phyloP scores from a whole-genome alignment of 2,113 vertebrate genomes.

The Natator depressus region DNA sequence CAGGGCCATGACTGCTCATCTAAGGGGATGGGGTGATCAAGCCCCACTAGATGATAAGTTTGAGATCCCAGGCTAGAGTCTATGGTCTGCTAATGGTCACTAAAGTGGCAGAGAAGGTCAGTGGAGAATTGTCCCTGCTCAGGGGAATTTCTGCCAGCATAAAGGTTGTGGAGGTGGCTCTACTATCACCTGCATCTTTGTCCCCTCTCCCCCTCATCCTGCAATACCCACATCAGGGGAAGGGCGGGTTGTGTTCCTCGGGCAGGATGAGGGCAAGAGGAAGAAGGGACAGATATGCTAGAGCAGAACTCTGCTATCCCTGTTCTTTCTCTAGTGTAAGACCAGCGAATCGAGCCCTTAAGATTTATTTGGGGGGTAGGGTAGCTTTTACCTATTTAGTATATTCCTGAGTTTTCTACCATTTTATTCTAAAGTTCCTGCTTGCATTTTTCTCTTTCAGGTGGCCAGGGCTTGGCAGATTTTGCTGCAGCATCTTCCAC shows the following conservation, averaged over 20 bases:
- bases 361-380: too few relatives aligned
- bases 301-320: background rate
- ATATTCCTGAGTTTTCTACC: background rate
- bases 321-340: background rate
- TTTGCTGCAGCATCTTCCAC: background rate
- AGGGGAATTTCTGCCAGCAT: too few relatives aligned
- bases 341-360: background rate
- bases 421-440: background rate
- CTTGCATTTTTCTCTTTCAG: background rate
- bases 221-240: rapidly evolving
- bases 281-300: background rate
- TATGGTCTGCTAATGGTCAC: background rate
- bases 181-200: background rate
- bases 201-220: background rate
- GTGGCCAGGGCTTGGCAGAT: background rate
- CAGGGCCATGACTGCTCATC: background rate
- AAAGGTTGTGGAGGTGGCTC: too few relatives aligned
- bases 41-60: background rate
- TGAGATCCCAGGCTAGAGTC: background rate
- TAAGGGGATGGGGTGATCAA: background rate
- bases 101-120: background rate
- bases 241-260: background rate
- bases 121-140: background rate
- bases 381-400: background rate
- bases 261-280: background rate